These are phyloP conservation scores for Meloe dianella DNA, from an alignment of 2,888 invertebrate species.

Conservation along the genomic window DNA sequence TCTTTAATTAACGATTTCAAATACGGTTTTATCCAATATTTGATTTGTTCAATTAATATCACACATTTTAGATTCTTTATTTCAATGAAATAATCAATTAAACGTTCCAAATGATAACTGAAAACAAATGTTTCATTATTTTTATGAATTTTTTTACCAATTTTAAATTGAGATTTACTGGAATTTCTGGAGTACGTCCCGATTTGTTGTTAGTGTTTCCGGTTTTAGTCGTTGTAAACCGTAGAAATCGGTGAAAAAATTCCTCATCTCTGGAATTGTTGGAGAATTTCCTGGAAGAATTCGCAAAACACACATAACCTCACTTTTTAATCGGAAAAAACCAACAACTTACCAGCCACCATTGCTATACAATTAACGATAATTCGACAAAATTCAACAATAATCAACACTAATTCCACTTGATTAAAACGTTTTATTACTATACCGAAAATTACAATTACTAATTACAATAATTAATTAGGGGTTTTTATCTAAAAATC, in stretches of 20 bases:
- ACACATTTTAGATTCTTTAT: slow-evolving; percentile 17
- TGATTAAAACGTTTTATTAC: too few relatives aligned
- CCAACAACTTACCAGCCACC: slow-evolving; percentile 26
- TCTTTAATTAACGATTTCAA: slow-evolving; percentile 18
- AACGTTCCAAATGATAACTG: slow-evolving; percentile 18
- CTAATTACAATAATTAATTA: too few relatives aligned
- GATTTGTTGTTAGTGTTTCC: slow-evolving; percentile 19
- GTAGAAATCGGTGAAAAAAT: slow-evolving; percentile 47
- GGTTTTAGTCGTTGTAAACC: slow-evolving; percentile 42
- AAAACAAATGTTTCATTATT: neutral
- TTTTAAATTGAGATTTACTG: too few relatives aligned
- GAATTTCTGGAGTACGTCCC: slow-evolving; percentile 9
- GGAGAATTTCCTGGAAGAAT: slow-evolving; percentile 12
- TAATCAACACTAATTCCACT: too few relatives aligned
- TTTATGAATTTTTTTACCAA: too few relatives aligned
- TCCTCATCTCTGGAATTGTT: slow-evolving; percentile 8
- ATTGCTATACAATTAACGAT: slow-evolving; percentile 44
- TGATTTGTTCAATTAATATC: slow-evolving; percentile 23
- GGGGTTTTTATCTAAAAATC: too few relatives aligned
- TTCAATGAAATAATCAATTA: slow-evolving; percentile 22
- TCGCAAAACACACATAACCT: slow-evolving; percentile 8
- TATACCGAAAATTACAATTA: too few relatives aligned
- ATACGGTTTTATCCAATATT: slow-evolving; percentile 16
- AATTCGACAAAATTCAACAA: neutral
- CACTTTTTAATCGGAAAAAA: slow-evolving; percentile 6